phyloP scores from a whole-genome alignment of 2,113 vertebrate genomes.

The Passer domesticus region DNA sequence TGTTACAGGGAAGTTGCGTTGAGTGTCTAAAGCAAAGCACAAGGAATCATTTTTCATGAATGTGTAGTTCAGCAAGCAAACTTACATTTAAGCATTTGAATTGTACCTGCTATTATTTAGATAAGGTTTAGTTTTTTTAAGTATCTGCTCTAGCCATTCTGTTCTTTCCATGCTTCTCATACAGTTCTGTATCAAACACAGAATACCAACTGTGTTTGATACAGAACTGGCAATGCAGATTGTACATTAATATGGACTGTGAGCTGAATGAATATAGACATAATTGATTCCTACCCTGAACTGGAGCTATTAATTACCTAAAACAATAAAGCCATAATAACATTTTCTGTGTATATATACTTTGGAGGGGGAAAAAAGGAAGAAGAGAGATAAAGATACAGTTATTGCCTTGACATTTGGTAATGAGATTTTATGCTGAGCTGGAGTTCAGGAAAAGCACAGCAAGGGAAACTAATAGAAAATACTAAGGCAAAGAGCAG shows the following conservation, averaged over 20 bases:
- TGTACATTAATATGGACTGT: background rate
- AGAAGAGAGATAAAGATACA: background rate
- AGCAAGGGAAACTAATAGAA: conserved; percentile 1
- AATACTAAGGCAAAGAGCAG: conserved; percentile 15
- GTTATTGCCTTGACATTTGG: conserved; percentile 48
- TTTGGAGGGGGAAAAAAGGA: background rate
- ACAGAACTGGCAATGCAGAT: background rate
- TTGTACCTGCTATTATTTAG: background rate
- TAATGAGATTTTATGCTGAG: conserved; percentile 40
- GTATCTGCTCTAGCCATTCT: background rate
- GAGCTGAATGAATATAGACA: background rate
- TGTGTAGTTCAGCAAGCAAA: background rate
- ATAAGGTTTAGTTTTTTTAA: background rate
- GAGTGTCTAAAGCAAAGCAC: background rate
- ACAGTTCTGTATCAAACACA: too few relatives aligned
- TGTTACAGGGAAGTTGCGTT: background rate
- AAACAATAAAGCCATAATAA: conserved; percentile 3
- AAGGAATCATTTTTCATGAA: background rate
- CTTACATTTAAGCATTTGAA: background rate
- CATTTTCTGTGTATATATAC: background rate
- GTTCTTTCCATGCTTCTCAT: background rate
- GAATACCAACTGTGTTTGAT: background rate
- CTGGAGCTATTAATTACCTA: background rate
- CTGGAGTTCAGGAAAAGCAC: background rate
- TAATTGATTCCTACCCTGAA: background rate